Percentiles rank a stretch among this genome's conserved stretches.
Evolutionary conservation across 2,888 invertebrate genomes (phyloP).

Genomic region (Lasioglossum leucozonium): DNA sequence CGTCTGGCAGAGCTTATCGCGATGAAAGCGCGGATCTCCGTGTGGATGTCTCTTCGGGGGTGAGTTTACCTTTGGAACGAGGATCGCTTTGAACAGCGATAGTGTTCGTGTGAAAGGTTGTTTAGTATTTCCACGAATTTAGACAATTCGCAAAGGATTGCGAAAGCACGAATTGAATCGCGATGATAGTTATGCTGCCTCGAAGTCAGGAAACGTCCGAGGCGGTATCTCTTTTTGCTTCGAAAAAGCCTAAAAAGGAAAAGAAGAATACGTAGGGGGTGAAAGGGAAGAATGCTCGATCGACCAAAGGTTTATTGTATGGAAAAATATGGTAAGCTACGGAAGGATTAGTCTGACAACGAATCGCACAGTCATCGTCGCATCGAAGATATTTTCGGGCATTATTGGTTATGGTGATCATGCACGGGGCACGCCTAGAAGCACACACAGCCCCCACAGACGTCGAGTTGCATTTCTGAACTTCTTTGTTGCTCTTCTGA

Average conservation of each 20-base stretch:
- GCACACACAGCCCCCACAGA: slow-evolving; percentile 43
- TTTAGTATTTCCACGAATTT: too few relatives aligned
- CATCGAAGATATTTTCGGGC: slow-evolving; percentile 69
- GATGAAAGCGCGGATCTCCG: too few relatives aligned
- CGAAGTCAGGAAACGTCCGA: neutral
- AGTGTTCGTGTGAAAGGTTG: too few relatives aligned
- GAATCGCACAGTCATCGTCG: slow-evolving; percentile 70
- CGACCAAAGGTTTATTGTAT: slow-evolving; percentile 69
- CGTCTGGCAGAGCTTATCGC: neutral
- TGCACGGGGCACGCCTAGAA: slow-evolving; percentile 78
- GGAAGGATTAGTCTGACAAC: slow-evolving; percentile 70
- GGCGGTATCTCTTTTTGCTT: neutral
- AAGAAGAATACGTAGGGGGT: slow-evolving; percentile 26
- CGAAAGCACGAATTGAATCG: neutral
- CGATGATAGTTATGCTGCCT: neutral
- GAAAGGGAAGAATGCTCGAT: slow-evolving; percentile 53
- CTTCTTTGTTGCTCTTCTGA: neutral
- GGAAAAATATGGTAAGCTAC: slow-evolving; percentile 77
- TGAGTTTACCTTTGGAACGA: neutral
- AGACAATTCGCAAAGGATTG: neutral
- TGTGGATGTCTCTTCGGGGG: neutral
- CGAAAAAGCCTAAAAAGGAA: neutral
- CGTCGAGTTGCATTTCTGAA: slow-evolving; percentile 13
- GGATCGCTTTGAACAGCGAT: too few relatives aligned
- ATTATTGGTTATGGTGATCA: slow-evolving; percentile 81